Conservation (phyloP, 2,888 invertebrate species). For the Anorthoa munda region DNA sequence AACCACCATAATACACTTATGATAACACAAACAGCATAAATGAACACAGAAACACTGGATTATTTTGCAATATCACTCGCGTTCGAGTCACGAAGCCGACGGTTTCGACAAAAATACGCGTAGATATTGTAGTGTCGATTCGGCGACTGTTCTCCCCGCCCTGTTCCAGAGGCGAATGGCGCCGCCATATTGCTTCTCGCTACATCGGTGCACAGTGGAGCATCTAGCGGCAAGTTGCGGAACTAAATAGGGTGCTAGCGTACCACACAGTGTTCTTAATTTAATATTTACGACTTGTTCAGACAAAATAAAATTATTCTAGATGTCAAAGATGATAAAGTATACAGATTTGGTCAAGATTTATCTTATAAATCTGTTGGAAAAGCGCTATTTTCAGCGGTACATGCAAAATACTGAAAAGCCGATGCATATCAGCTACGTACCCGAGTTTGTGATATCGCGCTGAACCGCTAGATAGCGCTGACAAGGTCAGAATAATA, state of each 20-base stretch:
- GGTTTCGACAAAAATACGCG: constrained; percentile 89
- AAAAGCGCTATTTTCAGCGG: constrained; percentile 2
- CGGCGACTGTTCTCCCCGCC: constrained; percentile 90
- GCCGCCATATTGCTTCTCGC: constrained; percentile 89
- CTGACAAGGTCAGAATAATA: constrained; percentile 66
- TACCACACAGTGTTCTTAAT: constrained; percentile 44
- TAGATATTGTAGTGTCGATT: constrained; percentile 88
- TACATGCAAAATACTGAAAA: neutral
- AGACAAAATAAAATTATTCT: neutral
- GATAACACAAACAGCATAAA: constrained; percentile 86
- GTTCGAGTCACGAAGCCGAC: constrained; percentile 88
- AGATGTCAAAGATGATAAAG: neutral
- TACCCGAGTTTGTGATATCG: constrained; percentile 56
- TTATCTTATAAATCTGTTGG: neutral
- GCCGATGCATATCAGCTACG: constrained; percentile 28
- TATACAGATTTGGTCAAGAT: neutral
- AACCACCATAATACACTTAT: constrained; percentile 85
- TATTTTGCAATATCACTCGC: constrained; percentile 88
- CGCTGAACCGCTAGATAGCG: constrained; percentile 73
- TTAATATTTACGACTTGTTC: constrained; percentile 18
- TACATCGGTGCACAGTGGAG: constrained; percentile 75
- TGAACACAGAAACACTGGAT: constrained; percentile 87
- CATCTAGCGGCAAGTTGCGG: constrained; percentile 82
- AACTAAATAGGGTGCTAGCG: constrained; percentile 71
- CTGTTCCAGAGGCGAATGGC: constrained; percentile 90